Conservation (phyloP, 2,888 invertebrate genomes). For the Adineta ricciae region DNA sequence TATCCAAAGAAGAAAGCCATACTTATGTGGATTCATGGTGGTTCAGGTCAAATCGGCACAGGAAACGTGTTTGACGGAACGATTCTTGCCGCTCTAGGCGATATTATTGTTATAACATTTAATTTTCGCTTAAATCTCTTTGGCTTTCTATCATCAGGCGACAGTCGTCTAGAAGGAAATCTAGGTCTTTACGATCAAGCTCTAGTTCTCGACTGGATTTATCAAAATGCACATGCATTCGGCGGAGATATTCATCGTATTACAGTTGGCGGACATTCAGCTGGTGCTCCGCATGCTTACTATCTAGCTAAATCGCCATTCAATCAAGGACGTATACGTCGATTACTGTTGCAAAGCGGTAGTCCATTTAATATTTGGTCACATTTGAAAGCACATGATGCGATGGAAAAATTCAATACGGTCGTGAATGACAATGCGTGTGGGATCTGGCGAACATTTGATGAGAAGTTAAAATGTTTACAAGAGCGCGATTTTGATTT, state of each 20-base stretch:
- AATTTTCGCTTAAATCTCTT: slow-evolving; percentile 8
- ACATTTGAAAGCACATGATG: background rate
- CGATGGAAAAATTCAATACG: background rate
- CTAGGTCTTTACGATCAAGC: background rate
- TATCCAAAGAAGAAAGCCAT: background rate
- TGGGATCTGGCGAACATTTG: background rate
- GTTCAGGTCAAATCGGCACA: background rate
- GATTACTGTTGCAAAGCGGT: slow-evolving; percentile 15
- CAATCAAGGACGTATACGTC: background rate
- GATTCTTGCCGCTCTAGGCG: slow-evolving; percentile 4
- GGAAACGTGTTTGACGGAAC: slow-evolving; percentile 6
- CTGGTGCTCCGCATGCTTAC: slow-evolving; percentile 7
- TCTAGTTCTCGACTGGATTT: background rate
- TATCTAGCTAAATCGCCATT: background rate
- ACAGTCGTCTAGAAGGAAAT: background rate
- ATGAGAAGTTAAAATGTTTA: slow-evolving; percentile 14
- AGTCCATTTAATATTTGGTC: slow-evolving; percentile 12
- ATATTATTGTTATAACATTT: slow-evolving; percentile 19
- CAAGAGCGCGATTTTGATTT: background rate
- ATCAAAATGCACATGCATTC: background rate
- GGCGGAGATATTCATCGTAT: slow-evolving; percentile 1
- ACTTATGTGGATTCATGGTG: slow-evolving; percentile 13
- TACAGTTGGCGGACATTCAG: background rate
- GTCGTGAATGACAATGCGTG: background rate
- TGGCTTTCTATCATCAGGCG: slow-evolving; percentile 3